Conservation (phyloP, 92 coral and sea anemone species). For the Heliopora coerulea region DNA sequence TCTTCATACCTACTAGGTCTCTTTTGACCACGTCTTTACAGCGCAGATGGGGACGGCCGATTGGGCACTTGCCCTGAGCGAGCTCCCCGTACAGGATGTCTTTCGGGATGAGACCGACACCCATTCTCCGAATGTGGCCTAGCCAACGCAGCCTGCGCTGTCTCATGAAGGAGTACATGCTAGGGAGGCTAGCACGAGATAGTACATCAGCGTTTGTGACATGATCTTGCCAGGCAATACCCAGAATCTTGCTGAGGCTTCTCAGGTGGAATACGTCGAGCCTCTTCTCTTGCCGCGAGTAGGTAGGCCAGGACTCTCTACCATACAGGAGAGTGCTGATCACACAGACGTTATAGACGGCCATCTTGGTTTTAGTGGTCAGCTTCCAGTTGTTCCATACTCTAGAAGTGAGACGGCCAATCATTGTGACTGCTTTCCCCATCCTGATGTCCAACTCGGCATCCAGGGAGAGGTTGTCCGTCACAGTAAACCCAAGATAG, state of each 20-base stretch:
- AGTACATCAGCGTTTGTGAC: conserved; percentile 47
- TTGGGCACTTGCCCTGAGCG: conserved; percentile 34
- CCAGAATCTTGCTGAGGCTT: conserved; percentile 29
- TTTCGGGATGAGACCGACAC: conserved; percentile 35
- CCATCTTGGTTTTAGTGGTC: conserved; percentile 28
- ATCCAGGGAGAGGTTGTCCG: conserved; percentile 45
- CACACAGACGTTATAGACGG: conserved; percentile 33
- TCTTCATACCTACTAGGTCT: conserved; percentile 1
- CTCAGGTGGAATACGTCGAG: conserved; percentile 50
- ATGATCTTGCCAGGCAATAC: conserved; percentile 42
- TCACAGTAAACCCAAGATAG: conserved; percentile 47
- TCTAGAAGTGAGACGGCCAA: conserved; percentile 30
- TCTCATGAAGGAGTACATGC: conserved; percentile 46
- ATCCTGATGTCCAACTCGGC: conserved; percentile 41
- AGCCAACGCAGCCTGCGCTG: conserved; percentile 23
- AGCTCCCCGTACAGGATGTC: conserved; percentile 42
- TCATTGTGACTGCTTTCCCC: conserved; percentile 20
- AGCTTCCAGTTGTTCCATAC: conserved; percentile 43
- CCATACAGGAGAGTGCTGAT: conserved; percentile 45
- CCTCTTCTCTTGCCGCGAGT: conserved; percentile 45
- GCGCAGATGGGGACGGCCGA: conserved; percentile 19
- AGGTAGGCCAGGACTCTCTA: conserved; percentile 33
- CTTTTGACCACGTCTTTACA: conserved; percentile 40
- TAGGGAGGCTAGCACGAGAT: conserved; percentile 37
- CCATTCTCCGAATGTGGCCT: neutral